Percentiles rank a stretch among this genome's conserved stretches.
Conservation (phyloP, 2,797 vertebrate genomes). For the Balearica regulorum region DNA sequence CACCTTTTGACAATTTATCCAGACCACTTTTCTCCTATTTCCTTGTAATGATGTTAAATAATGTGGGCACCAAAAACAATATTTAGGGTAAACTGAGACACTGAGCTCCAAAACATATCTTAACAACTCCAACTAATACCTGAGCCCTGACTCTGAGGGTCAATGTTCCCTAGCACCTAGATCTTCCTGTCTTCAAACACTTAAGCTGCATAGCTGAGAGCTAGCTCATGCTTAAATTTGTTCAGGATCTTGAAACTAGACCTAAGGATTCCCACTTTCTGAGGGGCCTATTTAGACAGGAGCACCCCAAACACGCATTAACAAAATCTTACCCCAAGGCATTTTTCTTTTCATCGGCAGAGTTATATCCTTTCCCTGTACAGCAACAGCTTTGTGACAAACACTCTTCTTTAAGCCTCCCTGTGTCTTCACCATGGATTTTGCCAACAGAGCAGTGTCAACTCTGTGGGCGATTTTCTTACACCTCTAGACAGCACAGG, state of each 20-base stretch:
- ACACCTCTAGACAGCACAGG: constrained; percentile 21
- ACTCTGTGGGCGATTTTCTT: constrained; percentile 34
- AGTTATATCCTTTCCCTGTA: neutral
- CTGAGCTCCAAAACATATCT: neutral
- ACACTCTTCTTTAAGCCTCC: neutral
- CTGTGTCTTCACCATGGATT: neutral
- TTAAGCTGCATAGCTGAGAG: neutral
- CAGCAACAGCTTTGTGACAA: neutral
- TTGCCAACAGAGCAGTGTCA: constrained; percentile 13
- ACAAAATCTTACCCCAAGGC: neutral
- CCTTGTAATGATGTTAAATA: neutral
- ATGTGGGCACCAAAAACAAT: neutral
- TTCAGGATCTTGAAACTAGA: neutral
- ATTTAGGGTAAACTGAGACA: neutral
- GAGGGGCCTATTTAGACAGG: neutral
- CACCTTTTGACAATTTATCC: neutral
- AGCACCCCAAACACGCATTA: fast-evolving
- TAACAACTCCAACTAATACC: neutral
- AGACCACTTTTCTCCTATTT: neutral
- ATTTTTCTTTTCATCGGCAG: neutral
- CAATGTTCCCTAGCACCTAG: neutral
- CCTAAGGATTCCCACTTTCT: neutral
- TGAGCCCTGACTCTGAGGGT: neutral
- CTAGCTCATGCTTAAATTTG: neutral
- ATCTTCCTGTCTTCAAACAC: neutral